These are phyloP conservation scores for Epirrhoe alternata DNA, from an alignment of 2,888 invertebrate genomes.

Conservation along the genomic window DNA sequence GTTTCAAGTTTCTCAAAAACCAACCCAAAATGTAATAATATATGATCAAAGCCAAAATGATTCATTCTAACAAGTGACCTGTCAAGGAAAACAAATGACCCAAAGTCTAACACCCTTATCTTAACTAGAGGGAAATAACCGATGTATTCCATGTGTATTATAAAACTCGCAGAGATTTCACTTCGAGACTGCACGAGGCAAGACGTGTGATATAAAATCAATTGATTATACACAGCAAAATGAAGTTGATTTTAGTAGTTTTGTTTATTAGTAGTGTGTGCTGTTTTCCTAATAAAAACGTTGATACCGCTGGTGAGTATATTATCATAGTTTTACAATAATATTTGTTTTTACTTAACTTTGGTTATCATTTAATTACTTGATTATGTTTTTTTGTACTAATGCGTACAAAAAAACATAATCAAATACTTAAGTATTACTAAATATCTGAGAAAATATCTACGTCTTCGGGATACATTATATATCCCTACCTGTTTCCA, in stretches of 20 bases:
- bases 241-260: conserved; percentile 13
- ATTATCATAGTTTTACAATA: background rate
- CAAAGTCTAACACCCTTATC: conserved; percentile 5
- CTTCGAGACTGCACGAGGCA: background rate
- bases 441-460: no score
- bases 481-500: no score
- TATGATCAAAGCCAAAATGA: background rate
- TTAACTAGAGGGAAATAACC: conserved; percentile 28
- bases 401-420: no score
- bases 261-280: conserved; percentile 11
- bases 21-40: no score
- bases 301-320: conserved; percentile 16
- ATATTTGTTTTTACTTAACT: background rate
- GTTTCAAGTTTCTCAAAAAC: no score
- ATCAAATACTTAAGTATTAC: no score
- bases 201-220: conserved; percentile 11
- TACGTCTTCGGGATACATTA: no score
- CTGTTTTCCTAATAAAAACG: conserved; percentile 8
- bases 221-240: conserved; percentile 6
- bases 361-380: background rate
- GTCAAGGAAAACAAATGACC: background rate
- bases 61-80: background rate
- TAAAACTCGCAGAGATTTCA: conserved; percentile 9
- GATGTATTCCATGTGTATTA: conserved; percentile 1
- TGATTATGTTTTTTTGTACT: no score